Evolutionary conservation across 1,140 invertebrate species (phyloP), one percentile per base, ranked within the genome.

Genomic region (Drosophila tropicalis): DNA sequence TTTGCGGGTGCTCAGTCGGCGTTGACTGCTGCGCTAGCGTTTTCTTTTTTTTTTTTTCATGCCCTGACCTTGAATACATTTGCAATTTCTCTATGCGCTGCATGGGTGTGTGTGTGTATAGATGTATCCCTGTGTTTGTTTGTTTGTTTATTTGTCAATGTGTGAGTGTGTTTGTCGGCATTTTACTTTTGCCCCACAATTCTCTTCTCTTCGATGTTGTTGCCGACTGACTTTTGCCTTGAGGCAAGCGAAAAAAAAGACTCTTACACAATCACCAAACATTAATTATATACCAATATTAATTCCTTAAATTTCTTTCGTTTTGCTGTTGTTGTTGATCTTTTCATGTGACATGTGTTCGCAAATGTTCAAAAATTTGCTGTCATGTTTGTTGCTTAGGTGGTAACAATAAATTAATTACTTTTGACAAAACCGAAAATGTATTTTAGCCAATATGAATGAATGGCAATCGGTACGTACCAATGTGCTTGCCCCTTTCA

Each of bases 1-100:
- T 55, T 67, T 55, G 57, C 61, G 51, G 47, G 60, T 61, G 65
- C 40, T 12, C 62, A 51, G 66, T 17, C 61, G 4, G 39, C 40
- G 74, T 29, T 72, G 70, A 65, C 71, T 51, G 44, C 44, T 78
- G 54, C 61, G 67, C 17, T 57, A 60, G 36, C 78, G 71, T 13
- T 75, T 60, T 51, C 9, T 51, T 51, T 51, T 51, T 51, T 51
- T 51, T 51, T 51, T 22, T 51, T 75, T 75, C 72, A 75, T 75
- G 72, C 83, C 79, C 72, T 89, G 84, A 89, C 84, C 84, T 89
- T 89, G 84, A 89, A 89, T 89, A 89, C 81, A 89, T 78, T 70
- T 81, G 84, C 84, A 84, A 70, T 79, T 70, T 70, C 79, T 87
- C 72, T 73, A 78, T 80, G 70, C 67, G 73, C 76, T 87, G 82